Percentiles rank a stretch among this genome's conserved stretches.
These are phyloP conservation scores for Drosophila pseudotakahashii DNA, from an alignment of 2,888 invertebrate species.

Conservation along the genomic window DNA sequence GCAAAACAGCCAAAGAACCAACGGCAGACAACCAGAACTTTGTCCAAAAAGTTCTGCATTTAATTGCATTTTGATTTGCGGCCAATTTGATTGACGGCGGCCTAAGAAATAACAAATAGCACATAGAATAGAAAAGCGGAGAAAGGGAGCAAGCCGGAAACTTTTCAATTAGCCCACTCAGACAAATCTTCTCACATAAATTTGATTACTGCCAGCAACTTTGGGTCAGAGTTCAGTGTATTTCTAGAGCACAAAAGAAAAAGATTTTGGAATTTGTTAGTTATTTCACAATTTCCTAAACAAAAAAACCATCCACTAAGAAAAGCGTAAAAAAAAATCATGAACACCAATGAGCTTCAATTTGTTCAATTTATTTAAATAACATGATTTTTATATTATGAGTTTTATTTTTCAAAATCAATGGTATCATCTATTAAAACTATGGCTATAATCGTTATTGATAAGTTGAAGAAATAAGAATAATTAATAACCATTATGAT, in stretches of 20 bases:
- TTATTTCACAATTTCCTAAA: too few relatives aligned
- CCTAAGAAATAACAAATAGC: background rate
- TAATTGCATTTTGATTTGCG: slow-evolving; percentile 68
- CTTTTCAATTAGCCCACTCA: slow-evolving; percentile 58
- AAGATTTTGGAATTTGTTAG: too few relatives aligned
- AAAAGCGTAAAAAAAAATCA: too few relatives aligned
- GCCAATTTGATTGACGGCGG: slow-evolving; percentile 49
- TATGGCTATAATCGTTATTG: too few relatives aligned
- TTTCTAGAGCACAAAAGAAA: background rate
- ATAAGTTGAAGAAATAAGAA: too few relatives aligned
- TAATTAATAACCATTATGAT: too few relatives aligned
- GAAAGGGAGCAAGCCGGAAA: slow-evolving; percentile 15
- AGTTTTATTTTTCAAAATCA: too few relatives aligned
- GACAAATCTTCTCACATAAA: slow-evolving; percentile 33
- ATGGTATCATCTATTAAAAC: too few relatives aligned
- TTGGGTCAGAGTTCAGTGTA: slow-evolving; percentile 19
- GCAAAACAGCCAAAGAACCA: slow-evolving; percentile 12
- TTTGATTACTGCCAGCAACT: slow-evolving; percentile 47
- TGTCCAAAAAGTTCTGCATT: slow-evolving; percentile 58
- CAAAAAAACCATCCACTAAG: too few relatives aligned
- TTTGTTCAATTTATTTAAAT: too few relatives aligned
- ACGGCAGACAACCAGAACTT: slow-evolving; percentile 48
- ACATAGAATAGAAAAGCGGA: background rate
- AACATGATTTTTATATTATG: too few relatives aligned
- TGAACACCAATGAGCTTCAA: too few relatives aligned